phyloP scores from a whole-genome alignment of 2,888 invertebrate genomes.

The Nephrotoma appendiculata region DNA sequence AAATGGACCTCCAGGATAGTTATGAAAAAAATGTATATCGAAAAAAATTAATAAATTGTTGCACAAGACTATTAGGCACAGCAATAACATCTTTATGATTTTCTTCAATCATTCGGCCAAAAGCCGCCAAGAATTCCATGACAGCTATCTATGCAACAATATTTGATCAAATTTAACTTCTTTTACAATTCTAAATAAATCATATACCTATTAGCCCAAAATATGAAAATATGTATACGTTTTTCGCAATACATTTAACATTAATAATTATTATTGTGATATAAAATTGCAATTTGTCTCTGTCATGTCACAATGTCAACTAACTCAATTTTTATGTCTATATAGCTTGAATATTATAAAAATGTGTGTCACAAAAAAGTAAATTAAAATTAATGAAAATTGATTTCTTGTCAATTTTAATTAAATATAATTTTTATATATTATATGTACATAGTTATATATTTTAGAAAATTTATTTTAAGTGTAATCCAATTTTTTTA shows the following conservation, averaged over 20 bases:
- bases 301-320: not conserved
- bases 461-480: not conserved
- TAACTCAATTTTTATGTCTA: not conserved
- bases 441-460: not conserved
- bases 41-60: too few relatives aligned
- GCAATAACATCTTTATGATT: too few relatives aligned
- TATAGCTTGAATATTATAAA: not conserved
- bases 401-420: conserved; percentile 2
- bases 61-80: too few relatives aligned
- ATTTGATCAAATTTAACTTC: too few relatives aligned
- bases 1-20: too few relatives aligned
- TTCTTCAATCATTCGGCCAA: too few relatives aligned
- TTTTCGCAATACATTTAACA: not conserved
- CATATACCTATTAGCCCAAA: too few relatives aligned
- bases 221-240: too few relatives aligned
- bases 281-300: not conserved
- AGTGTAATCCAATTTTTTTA: not conserved
- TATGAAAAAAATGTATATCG: too few relatives aligned
- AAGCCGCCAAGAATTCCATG: too few relatives aligned
- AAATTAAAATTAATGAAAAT: conserved; percentile 3
- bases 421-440: not conserved
- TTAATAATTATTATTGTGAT: not conserved
- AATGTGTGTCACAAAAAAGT: not conserved
- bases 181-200: too few relatives aligned
- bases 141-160: too few relatives aligned